Conservation (phyloP, 2,797 vertebrate genomes). For the Alfaro cultratus region DNA sequence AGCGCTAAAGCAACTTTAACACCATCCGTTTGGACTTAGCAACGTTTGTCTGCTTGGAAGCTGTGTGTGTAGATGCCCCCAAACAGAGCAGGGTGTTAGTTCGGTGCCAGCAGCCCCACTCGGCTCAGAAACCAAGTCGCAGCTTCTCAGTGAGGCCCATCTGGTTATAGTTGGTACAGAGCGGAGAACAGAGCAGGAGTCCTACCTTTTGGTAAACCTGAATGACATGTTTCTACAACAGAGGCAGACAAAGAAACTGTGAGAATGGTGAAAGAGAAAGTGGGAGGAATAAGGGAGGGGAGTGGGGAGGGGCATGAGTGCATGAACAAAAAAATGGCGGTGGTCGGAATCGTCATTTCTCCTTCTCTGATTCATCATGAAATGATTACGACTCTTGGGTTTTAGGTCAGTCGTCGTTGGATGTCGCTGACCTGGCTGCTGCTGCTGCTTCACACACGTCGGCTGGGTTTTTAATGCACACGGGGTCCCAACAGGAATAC, state of each 20-base stretch:
- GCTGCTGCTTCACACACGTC: not conserved
- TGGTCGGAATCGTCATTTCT: constrained; percentile 74
- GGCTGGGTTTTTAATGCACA: not conserved
- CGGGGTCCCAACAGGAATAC: not conserved
- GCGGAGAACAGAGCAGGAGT: constrained; percentile 78
- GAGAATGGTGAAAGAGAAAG: constrained; percentile 69
- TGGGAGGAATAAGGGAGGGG: constrained; percentile 9
- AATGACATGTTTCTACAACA: constrained; percentile 99
- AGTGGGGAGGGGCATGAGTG: constrained; percentile 45
- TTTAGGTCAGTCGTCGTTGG: constrained; percentile 47
- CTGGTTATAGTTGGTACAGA: constrained; percentile 35
- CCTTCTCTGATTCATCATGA: constrained; percentile 1
- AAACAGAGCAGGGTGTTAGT: constrained; percentile 71
- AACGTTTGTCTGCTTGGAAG: not conserved
- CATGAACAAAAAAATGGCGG: constrained; percentile 81
- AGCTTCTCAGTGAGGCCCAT: constrained; percentile 38
- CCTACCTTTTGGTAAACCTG: constrained; percentile 99
- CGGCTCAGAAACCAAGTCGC: constrained; percentile 26
- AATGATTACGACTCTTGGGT: constrained; percentile 67
- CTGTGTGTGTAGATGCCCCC: constrained; percentile 51
- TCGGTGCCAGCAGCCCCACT: constrained; percentile 65
- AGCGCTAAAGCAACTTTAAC: not conserved
- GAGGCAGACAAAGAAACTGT: constrained; percentile 87
- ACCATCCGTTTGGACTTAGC: not conserved
- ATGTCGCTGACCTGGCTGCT: constrained; percentile 53